These are phyloP conservation scores for Chaetura pelagica DNA, from an alignment of 2,113 vertebrate species.

Conservation along the genomic window DNA sequence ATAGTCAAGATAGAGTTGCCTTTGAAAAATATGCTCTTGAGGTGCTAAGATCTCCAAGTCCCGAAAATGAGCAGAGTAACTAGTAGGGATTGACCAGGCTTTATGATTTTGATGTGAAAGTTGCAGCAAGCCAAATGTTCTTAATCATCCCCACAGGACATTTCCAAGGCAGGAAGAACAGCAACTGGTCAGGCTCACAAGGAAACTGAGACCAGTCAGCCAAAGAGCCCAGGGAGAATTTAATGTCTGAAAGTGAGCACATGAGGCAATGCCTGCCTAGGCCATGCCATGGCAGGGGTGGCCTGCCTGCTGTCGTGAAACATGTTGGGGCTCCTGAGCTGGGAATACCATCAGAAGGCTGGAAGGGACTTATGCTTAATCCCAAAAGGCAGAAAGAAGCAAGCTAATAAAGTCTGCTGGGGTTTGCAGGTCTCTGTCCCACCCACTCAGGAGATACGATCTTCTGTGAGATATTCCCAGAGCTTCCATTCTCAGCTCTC, in stretches of 20 bases:
- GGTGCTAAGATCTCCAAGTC: not conserved
- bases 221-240: not conserved
- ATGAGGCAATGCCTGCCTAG: fast-evolving
- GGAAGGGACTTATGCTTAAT: not conserved
- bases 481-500: not conserved
- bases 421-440: not conserved
- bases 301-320: not conserved
- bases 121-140: not conserved
- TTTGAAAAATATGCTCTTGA: not conserved
- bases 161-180: not conserved
- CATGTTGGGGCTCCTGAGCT: fast-evolving
- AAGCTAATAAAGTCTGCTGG: not conserved
- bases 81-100: not conserved
- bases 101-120: slow-evolving; percentile 11
- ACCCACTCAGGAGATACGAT: not conserved
- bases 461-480: not conserved
- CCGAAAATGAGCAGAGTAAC: not conserved
- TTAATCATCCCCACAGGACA: not conserved
- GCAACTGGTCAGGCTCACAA: not conserved
- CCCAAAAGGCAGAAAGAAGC: not conserved
- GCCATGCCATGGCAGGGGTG: fast-evolving
- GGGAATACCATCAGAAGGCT: fast-evolving
- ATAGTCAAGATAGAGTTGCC: not conserved
- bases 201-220: not conserved
- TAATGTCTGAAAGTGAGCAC: not conserved